Base-by-base conservation (phyloP, 2,113 vertebrate species). In the Oreochromis niloticus region DNA sequence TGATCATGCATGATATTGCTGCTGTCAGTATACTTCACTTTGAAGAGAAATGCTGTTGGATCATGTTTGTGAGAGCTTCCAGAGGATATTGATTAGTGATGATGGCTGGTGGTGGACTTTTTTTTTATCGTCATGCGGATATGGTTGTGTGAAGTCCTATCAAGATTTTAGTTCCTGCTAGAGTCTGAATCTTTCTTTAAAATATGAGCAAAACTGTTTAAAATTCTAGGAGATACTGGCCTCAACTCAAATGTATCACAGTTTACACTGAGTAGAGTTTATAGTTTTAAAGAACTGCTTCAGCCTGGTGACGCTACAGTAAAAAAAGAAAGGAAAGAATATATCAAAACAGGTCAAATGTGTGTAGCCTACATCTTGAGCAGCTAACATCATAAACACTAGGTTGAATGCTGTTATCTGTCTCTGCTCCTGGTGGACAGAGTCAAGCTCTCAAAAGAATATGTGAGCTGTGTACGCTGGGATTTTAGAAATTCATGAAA, bases 1-100 rank as follows among this genome's bases (percentile, higher is more conserved):
- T 52, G 85, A 81, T 88, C 84, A 84, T 86, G 83, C 87, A 85
- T 93, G 93, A 92, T 93, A 91, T 88, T 81, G 79, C 90, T 9
- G 27, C 92, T 94, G 91, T 95, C 94, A 92, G 80, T 89, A 88
- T 85, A 50, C 80, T 94, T 95, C 87, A 85, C 91, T 90, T 89
- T 91, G 85, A 93, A 93, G 84, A 89, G 87, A 73, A 86, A 89
- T 88, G 81, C 91, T 92, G 94, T 90, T 91, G 91, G 91, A 90
- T 92, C 80, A 89, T 87, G 88, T 95, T 94, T 89, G 82, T 57
- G 71, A 91, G 90, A 91, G 57, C 89, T 88, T 90, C 89, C 86
- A 85, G 82, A 84, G 78, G 90, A 87, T 86, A 91, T 39, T 88
- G 88, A 94, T 94, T 81, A 87, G 80, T 3, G 3, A 63, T 81